Percentiles rank a stretch among this genome's conserved stretches.
Conservation (phyloP, 2,113 vertebrate genomes). For the Phaethornis superciliosus region DNA sequence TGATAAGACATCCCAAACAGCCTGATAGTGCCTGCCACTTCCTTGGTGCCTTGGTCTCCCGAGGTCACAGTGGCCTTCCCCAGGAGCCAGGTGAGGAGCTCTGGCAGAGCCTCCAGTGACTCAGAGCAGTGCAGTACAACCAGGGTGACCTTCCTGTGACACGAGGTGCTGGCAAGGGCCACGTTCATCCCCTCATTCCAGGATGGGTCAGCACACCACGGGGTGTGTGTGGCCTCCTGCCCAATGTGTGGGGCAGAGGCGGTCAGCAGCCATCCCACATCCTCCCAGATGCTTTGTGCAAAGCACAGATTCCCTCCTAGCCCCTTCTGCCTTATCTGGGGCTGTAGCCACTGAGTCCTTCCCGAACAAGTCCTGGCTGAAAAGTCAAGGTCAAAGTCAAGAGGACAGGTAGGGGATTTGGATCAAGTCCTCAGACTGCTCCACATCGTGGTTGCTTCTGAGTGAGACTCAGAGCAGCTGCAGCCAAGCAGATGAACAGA, state of each 20-base stretch:
- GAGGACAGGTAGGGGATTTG: background rate
- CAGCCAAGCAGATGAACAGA: background rate
- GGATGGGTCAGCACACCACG: background rate
- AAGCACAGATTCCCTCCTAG: background rate
- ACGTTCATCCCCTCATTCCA: background rate
- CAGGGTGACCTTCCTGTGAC: background rate
- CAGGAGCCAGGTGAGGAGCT: background rate
- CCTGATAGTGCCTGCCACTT: background rate
- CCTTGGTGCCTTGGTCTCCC: background rate
- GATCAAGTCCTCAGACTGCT: background rate
- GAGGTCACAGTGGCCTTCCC: background rate
- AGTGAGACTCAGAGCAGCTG: background rate
- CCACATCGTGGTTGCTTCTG: fast-evolving
- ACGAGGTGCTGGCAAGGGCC: background rate
- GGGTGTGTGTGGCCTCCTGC: background rate
- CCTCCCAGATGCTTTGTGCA: background rate
- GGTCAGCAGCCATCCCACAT: background rate
- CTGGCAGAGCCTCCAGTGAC: background rate
- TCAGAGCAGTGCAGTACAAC: background rate
- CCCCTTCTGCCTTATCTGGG: background rate
- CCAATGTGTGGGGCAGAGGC: background rate
- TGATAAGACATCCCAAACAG: background rate
- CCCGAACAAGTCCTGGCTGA: background rate
- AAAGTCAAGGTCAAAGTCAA: background rate
- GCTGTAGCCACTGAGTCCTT: background rate